A percentile compares a stretch with the other conserved stretches of the same genome.
phyloP scores from a whole-genome alignment of 2,888 invertebrate genomes.

The Tillus elongatus region DNA sequence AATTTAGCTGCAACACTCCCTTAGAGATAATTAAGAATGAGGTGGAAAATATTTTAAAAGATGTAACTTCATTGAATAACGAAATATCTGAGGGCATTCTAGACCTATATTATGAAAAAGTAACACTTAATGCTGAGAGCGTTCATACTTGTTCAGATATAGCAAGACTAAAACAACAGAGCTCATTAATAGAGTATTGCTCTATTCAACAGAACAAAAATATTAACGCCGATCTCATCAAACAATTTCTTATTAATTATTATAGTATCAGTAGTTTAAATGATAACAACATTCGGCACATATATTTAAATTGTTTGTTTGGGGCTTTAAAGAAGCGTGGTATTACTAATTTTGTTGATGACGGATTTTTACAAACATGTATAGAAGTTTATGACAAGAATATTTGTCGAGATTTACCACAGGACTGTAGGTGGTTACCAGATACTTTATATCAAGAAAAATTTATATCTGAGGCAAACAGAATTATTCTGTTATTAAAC shows the following conservation, averaged over 20 bases:
- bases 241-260: slow-evolving; percentile 37
- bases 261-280: slow-evolving; percentile 38
- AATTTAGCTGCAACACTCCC: slow-evolving; percentile 37
- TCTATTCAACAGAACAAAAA: slow-evolving; percentile 7
- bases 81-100: too few relatives aligned
- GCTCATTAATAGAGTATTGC: slow-evolving; percentile 35
- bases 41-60: too few relatives aligned
- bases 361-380: too few relatives aligned
- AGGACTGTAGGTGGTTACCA: slow-evolving; percentile 35
- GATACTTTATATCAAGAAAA: slow-evolving; percentile 21
- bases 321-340: neutral
- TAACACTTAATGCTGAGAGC: slow-evolving; percentile 40
- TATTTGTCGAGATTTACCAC: slow-evolving; percentile 29
- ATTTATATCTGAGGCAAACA: slow-evolving; percentile 13
- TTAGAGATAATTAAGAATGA: too few relatives aligned
- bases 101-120: slow-evolving; percentile 28
- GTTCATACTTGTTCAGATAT: slow-evolving; percentile 46
- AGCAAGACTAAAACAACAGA: slow-evolving; percentile 49
- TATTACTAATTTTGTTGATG: neutral
- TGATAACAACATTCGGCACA: slow-evolving; percentile 35
- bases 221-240: slow-evolving; percentile 11
- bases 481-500: slow-evolving; percentile 14
- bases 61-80: too few relatives aligned
- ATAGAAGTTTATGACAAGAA: too few relatives aligned
- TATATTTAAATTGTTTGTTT: slow-evolving; percentile 18